These are phyloP conservation scores for Rhincodon typus DNA, from an alignment of 2,797 vertebrate species.

Conservation along the genomic window DNA sequence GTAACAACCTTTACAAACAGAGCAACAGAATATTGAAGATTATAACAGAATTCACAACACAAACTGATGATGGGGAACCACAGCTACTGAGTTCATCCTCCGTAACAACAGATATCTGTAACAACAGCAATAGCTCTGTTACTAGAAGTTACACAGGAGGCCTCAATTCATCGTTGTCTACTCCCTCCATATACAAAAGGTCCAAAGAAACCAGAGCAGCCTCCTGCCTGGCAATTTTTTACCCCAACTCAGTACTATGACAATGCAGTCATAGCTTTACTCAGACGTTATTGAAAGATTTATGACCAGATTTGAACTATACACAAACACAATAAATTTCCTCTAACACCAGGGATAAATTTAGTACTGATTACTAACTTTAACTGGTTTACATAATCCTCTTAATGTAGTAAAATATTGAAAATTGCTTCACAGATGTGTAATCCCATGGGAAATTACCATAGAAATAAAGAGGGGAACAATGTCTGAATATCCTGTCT, in stretches of 20 bases:
- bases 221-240: neutral
- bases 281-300: neutral
- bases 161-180: neutral
- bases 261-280: neutral
- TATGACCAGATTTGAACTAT: neutral
- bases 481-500: too few species aligned
- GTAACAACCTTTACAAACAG: neutral
- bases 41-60: neutral
- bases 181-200: neutral
- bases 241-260: neutral
- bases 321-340: neutral
- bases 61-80: neutral
- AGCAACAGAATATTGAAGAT: neutral
- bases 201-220: neutral
- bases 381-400: neutral
- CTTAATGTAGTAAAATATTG: neutral
- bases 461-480: too few species aligned
- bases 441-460: neutral
- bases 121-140: neutral
- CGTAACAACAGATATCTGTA: neutral
- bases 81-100: neutral
- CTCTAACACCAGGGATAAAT: neutral
- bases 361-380: neutral
- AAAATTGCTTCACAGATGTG: neutral
- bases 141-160: neutral